Conservation (phyloP, 2,888 invertebrate genomes). For the Cabera pusaria region DNA sequence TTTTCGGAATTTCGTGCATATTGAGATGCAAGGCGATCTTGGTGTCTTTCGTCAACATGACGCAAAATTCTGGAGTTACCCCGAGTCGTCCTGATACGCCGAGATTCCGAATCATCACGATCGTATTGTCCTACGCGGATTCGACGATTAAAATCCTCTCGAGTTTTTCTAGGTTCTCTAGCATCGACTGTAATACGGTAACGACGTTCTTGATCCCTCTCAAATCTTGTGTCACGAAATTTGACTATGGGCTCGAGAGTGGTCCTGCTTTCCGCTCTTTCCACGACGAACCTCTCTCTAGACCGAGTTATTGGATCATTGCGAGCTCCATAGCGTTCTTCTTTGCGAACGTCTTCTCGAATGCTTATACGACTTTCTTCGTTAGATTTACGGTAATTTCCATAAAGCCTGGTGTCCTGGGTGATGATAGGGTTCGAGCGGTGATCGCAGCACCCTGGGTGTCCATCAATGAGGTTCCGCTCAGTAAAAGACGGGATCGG, state of each 20-base stretch:
- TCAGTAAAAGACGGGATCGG: conserved; percentile 62
- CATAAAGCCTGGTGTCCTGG: conserved; percentile 41
- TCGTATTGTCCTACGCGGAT: conserved; percentile 9
- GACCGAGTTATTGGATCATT: conserved; percentile 22
- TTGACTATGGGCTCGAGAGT: conserved; percentile 8
- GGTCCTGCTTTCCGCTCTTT: conserved; percentile 16
- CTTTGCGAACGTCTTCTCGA: conserved; percentile 35
- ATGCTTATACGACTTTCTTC: conserved; percentile 20
- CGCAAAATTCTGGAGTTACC: conserved; percentile 6
- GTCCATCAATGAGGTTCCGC: conserved; percentile 67
- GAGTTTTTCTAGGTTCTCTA: conserved; percentile 9
- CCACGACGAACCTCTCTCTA: conserved; percentile 11
- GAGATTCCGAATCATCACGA: conserved; percentile 16
- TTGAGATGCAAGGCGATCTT: not conserved
- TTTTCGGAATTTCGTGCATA: conserved; percentile 14
- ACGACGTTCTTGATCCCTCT: conserved; percentile 16
- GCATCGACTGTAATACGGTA: conserved; percentile 5
- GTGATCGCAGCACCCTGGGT: conserved; percentile 57
- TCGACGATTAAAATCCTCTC: conserved; percentile 13
- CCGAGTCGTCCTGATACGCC: conserved; percentile 17
- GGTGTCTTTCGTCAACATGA: conserved; percentile 3
- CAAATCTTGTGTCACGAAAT: conserved; percentile 9
- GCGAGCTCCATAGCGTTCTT: conserved; percentile 38
- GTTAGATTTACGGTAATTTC: conserved; percentile 13
- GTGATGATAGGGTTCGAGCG: conserved; percentile 28